phyloP scores from a whole-genome alignment of 2,888 invertebrate species.

The Timandra comae region DNA sequence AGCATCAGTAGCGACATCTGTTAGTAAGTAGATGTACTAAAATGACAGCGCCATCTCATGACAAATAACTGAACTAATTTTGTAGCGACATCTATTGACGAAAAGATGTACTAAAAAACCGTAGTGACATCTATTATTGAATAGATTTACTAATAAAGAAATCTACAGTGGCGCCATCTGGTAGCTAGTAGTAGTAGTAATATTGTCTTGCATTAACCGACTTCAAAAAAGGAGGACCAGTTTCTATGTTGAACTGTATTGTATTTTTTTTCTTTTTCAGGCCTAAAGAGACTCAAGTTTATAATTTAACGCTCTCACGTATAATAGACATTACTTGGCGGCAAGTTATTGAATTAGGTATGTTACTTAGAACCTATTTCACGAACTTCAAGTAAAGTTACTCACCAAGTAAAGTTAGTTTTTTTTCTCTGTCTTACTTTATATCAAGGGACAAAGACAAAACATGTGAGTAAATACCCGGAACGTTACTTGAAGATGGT shows the following conservation, averaged over 20 bases:
- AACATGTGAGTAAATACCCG: too few species aligned
- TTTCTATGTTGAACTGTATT: neutral
- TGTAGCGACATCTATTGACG: slow-evolving; percentile 3
- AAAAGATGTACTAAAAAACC: slow-evolving; percentile 1
- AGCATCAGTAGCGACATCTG: slow-evolving; percentile 5
- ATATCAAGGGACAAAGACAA: too few species aligned
- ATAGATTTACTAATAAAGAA: too few species aligned
- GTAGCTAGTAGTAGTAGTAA: neutral
- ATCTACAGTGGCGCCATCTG: neutral
- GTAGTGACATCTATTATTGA: too few species aligned
- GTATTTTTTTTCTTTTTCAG: slow-evolving; percentile 37
- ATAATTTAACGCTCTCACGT: slow-evolving; percentile 87
- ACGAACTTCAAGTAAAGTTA: too few species aligned
- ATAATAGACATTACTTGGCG: slow-evolving; percentile 91
- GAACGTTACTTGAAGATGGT: too few species aligned
- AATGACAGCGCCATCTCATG: too few species aligned
- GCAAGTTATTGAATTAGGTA: slow-evolving; percentile 83
- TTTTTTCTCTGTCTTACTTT: too few species aligned
- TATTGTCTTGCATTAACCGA: neutral
- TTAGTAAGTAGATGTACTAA: slow-evolving; percentile 1
- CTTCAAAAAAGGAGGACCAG: neutral
- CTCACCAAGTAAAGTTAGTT: too few species aligned
- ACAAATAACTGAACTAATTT: neutral
- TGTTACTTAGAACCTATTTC: too few species aligned
- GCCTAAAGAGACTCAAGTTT: slow-evolving; percentile 72